These are phyloP conservation scores for Regulus satrapa DNA, from an alignment of 2,113 vertebrate genomes.

Conservation along the genomic window DNA sequence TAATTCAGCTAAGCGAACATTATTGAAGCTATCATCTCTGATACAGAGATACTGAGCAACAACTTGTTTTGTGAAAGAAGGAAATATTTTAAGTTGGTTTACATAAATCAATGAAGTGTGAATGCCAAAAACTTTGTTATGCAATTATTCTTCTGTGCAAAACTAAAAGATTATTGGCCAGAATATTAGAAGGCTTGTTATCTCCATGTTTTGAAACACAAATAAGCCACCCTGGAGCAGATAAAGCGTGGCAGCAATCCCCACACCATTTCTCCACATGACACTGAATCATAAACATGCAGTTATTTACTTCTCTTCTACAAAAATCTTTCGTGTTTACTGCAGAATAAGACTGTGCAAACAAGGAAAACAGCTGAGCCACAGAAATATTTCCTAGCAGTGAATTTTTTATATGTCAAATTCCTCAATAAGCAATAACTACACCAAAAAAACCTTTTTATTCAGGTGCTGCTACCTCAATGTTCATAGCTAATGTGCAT, in stretches of 20 bases:
- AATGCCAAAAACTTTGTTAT: background rate
- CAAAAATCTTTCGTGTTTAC: background rate
- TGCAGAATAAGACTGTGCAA: background rate
- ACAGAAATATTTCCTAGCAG: background rate
- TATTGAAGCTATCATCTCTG: background rate
- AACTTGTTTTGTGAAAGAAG: background rate
- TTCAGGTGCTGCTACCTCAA: background rate
- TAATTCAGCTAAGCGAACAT: background rate
- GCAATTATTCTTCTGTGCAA: background rate
- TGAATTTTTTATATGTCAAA: background rate
- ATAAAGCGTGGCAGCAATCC: background rate
- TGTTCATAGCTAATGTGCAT: background rate
- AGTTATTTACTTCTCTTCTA: background rate
- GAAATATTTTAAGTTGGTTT: background rate
- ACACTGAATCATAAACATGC: background rate
- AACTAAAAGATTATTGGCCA: background rate
- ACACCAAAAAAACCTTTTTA: background rate
- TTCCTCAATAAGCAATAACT: background rate
- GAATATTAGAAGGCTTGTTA: background rate
- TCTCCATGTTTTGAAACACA: background rate
- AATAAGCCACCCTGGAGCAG: background rate
- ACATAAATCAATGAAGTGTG: background rate
- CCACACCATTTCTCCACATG: background rate
- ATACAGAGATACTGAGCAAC: background rate
- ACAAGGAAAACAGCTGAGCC: background rate